phyloP scores from a whole-genome alignment of 2,113 vertebrate genomes.

The Laticauda colubrina region DNA sequence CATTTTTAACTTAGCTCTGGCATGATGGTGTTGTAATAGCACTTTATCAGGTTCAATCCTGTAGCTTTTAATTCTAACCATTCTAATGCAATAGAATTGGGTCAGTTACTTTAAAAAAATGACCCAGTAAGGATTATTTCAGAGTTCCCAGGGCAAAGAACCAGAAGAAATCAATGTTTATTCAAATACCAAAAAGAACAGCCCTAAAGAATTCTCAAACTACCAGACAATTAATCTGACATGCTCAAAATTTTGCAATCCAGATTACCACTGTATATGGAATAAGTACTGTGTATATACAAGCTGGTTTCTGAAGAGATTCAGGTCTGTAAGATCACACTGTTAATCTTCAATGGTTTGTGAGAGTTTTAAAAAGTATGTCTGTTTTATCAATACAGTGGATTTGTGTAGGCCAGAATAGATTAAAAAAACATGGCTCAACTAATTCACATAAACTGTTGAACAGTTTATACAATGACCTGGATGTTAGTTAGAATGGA shows the following conservation, averaged over 20 bases:
- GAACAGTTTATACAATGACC: not conserved
- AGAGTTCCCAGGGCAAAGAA: not conserved
- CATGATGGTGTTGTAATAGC: not conserved
- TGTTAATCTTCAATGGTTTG: not conserved
- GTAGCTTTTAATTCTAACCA: not conserved
- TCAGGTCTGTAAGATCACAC: not conserved
- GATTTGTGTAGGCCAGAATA: not conserved
- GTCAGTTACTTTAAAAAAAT: not conserved
- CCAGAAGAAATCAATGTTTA: not conserved
- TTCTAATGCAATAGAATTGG: not conserved
- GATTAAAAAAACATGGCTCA: not conserved
- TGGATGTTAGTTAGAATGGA: not conserved
- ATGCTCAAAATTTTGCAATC: not conserved
- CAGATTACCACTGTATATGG: not conserved
- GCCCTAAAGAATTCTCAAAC: not conserved
- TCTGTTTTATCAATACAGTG: not conserved
- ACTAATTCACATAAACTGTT: not conserved
- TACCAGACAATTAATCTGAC: not conserved
- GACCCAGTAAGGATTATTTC: not conserved
- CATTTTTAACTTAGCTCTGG: conserved; percentile 4
- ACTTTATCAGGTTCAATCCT: not conserved
- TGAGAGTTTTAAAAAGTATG: not conserved
- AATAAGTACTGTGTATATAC: not conserved
- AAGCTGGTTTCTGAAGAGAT: not conserved
- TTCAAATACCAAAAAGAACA: not conserved